A percentile compares a stretch with the other conserved stretches of the same genome.
Conservation (phyloP, 2,797 vertebrate genomes). For the Cyclura pinguis region DNA sequence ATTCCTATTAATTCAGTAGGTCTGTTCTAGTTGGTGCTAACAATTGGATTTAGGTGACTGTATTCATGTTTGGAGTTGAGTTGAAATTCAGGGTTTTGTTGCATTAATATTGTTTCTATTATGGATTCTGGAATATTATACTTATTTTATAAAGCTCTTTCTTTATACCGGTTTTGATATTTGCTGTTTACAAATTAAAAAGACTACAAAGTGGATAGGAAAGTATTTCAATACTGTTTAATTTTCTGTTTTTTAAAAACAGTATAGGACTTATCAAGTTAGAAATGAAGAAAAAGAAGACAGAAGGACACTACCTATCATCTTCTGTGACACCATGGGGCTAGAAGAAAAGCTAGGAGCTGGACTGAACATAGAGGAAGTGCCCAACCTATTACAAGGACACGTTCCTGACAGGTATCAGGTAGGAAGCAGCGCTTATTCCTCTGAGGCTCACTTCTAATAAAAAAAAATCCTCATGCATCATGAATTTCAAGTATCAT, state of each 20-base stretch:
- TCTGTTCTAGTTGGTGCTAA: too few relatives aligned
- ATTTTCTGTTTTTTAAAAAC: not conserved
- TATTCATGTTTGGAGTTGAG: too few relatives aligned
- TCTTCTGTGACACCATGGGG: constrained; percentile 82
- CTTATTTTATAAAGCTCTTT: too few relatives aligned
- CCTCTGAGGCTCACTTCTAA: not conserved
- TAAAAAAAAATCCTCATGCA: too few relatives aligned
- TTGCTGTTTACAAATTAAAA: not conserved
- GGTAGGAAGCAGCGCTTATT: constrained; percentile 53
- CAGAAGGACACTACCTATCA: constrained; percentile 70
- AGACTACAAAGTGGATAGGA: not conserved
- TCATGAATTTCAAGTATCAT: not conserved
- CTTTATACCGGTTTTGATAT: not conserved
- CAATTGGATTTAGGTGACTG: too few relatives aligned
- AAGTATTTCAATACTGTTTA: constrained; percentile 22
- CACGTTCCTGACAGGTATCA: constrained; percentile 73
- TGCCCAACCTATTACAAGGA: constrained; percentile 74
- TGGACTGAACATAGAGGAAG: constrained; percentile 74
- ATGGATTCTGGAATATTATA: too few relatives aligned
- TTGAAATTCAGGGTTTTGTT: too few relatives aligned
- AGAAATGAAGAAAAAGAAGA: constrained; percentile 65
- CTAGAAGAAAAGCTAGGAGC: constrained; percentile 71
- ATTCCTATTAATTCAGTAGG: too few relatives aligned
- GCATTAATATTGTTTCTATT: too few relatives aligned
- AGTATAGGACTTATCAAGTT: constrained; percentile 78